A percentile compares a stretch with the other conserved stretches of the same genome.
Conservation (phyloP, 2,113 vertebrate genomes). For the Sorex araneus region DNA sequence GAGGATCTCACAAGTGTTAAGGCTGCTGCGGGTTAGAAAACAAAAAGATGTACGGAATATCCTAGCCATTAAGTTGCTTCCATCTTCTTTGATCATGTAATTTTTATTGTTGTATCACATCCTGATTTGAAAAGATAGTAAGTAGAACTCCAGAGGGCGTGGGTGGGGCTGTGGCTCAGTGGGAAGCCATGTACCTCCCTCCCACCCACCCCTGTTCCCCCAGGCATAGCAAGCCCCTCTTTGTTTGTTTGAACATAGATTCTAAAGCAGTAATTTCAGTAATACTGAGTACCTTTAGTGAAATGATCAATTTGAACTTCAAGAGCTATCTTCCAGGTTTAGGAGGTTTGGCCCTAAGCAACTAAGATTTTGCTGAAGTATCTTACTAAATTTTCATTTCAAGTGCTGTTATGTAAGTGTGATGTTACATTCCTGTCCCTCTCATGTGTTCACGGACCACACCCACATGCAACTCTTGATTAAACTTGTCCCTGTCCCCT, state of each 20-base stretch:
- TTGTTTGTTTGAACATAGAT: too few relatives aligned
- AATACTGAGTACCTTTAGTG: too few relatives aligned
- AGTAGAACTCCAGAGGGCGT: conserved; percentile 28
- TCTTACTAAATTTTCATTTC: conserved; percentile 55
- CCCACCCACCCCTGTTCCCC: neutral
- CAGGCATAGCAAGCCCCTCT: neutral
- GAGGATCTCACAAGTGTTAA: neutral
- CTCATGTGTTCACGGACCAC: neutral
- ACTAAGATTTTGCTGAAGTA: conserved; percentile 26
- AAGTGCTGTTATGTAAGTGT: neutral
- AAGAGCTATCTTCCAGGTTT: too few relatives aligned
- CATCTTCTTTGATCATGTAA: neutral
- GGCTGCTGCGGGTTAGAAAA: too few relatives aligned
- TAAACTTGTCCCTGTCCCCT: too few relatives aligned
- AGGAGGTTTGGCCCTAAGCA: too few relatives aligned
- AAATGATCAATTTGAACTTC: too few relatives aligned
- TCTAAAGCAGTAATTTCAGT: too few relatives aligned
- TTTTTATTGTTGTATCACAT: neutral
- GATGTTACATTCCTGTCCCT: neutral
- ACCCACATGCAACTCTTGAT: neutral
- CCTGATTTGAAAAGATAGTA: conserved; percentile 4
- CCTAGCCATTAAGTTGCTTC: neutral
- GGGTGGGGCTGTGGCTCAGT: too few relatives aligned
- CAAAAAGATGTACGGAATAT: neutral
- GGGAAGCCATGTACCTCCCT: too few relatives aligned